Base-by-base conservation (phyloP, 2,113 vertebrate species). In the Calyptomena viridis region DNA sequence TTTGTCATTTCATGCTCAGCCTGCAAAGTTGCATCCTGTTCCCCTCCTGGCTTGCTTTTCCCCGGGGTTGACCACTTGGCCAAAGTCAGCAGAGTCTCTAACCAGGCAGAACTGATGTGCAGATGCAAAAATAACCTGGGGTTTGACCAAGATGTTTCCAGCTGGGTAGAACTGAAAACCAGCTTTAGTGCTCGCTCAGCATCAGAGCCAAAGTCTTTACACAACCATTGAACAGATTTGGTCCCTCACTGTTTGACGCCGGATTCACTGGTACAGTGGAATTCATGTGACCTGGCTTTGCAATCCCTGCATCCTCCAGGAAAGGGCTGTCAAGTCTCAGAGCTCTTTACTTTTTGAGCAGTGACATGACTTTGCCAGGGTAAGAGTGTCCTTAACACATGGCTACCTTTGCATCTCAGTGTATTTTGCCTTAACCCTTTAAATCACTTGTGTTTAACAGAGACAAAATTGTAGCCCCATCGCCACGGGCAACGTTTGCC, bases 51-150 rank as follows among this genome's bases (percentile, higher is more conserved):
- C 76, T 93, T 73, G 55, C 19, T 87, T 88, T 93, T 89, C 47
- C 37, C 62, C 82, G 55, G 67, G 66, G 62, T 89, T 96, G 89
- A 85, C 95, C 87, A 35, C 91, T 93, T 96, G 91, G 79, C 93
- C 59, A 37, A 87, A 92, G 72, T 81, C 79, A 78, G 88, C 80
- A 58, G 55, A 30, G 59, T 67, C 58, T 86, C 87, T 93, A 92
- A 91, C 11, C 63, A 88, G 85, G 88, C 95, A 94, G 92, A 96
- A 92, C 90, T 4, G 3, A 89, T 69, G 78, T 21, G 28, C 30
- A 44, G 84, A 78, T 88, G 76, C 88, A 90, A 78, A 96, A 96
- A 96, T 94, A 94, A 81, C 93, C 93, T 49, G 56, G 76, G 90
- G 47, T 63, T 86, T 91, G 67, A 89, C 87, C 58, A 82, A 82